Evolutionary conservation across 2,113 vertebrate species (phyloP).

Genomic region (Nanorana parkeri): DNA sequence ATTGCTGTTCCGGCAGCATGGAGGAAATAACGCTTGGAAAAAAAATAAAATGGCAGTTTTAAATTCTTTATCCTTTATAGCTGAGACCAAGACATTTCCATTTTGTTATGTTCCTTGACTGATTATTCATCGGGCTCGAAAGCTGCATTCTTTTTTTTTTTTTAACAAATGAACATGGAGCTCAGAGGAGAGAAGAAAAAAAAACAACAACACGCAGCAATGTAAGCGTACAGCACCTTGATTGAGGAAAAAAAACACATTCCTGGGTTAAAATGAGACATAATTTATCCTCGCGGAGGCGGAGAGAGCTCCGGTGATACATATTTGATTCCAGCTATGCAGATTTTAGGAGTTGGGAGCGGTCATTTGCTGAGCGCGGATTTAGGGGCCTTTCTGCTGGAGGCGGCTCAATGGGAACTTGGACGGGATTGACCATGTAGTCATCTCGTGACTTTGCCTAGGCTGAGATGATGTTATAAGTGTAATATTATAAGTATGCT

Average conservation of each 20-base stretch:
- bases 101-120: constrained; percentile 46
- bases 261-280: constrained; percentile 12
- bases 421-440: too few species aligned
- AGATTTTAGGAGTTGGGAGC: background rate
- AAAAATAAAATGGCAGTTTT: constrained; percentile 41
- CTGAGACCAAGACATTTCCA: constrained; percentile 45
- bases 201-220: too few species aligned
- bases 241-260: background rate
- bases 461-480: too few species aligned
- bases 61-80: constrained; percentile 52
- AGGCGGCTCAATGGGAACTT: too few species aligned
- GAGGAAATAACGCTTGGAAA: constrained; percentile 44
- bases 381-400: too few species aligned
- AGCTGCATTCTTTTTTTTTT: constrained; percentile 25
- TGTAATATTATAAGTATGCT: too few species aligned
- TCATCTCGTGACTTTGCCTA: too few species aligned
- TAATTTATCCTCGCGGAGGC: background rate
- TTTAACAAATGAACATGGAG: constrained; percentile 29
- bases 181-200: background rate
- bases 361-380: background rate
- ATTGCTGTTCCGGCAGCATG: constrained; percentile 49
- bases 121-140: constrained; percentile 49
- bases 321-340: background rate
- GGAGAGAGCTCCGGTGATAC: background rate
- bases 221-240: background rate